Percentiles rank a stretch among this genome's conserved stretches.
phyloP scores from a whole-genome alignment of 2,797 vertebrate species.

The Acanthiza pusilla region DNA sequence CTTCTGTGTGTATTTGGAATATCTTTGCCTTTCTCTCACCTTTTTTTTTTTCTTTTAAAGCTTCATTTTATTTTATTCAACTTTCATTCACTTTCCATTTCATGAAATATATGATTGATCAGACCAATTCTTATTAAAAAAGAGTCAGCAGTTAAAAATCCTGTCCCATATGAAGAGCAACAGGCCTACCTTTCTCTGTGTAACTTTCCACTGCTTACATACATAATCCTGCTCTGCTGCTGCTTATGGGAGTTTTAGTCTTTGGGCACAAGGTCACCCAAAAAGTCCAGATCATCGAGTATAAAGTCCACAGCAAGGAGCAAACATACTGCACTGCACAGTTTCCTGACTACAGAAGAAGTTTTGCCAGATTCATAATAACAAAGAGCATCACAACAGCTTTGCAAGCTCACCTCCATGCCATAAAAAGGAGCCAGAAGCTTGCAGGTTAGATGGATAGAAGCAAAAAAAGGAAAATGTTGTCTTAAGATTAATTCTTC shows the following conservation, averaged over 20 bases:
- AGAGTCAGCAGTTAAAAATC: background rate
- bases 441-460: background rate
- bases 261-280: background rate
- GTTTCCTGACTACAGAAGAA: background rate
- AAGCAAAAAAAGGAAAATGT: background rate
- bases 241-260: background rate
- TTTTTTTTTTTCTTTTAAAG: background rate
- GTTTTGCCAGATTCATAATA: background rate
- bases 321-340: background rate
- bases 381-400: background rate
- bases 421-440: background rate
- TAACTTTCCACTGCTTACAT: background rate
- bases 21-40: background rate
- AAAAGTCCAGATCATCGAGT: background rate
- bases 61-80: background rate
- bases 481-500: background rate
- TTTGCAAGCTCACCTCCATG: background rate
- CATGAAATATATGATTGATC: background rate
- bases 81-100: background rate
- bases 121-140: background rate
- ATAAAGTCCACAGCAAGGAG: background rate
- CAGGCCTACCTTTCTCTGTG: background rate
- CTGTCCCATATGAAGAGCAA: background rate
- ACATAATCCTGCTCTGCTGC: background rate
- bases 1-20: background rate